These are phyloP conservation scores for Drosophila funebris DNA, from an alignment of 1,140 invertebrate species.

Conservation along the genomic window DNA sequence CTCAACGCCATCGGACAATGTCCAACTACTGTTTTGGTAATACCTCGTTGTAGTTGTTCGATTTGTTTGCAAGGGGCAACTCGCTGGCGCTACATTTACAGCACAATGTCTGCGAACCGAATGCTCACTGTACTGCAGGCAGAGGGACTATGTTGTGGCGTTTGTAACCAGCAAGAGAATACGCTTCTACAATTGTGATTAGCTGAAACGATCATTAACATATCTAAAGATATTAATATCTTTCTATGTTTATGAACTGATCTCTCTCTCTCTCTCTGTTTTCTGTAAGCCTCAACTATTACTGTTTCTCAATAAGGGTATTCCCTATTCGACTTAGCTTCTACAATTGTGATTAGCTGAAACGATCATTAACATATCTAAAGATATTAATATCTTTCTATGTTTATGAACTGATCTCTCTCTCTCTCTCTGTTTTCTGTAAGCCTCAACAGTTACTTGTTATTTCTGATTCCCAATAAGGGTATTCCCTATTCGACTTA, in stretches of 20 bases:
- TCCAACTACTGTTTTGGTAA: conserved; percentile 70
- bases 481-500: background rate
- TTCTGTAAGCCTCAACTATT: too few relatives aligned
- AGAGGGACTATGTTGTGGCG: background rate
- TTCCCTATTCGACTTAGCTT: background rate
- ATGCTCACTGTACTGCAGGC: background rate
- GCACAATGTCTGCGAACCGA: background rate
- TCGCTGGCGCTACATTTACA: conserved; percentile 10
- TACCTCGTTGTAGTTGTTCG: conserved; percentile 1
- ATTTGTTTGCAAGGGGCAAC: background rate
- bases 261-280: background rate
- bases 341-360: too few relatives aligned
- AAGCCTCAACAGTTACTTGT: too few relatives aligned
- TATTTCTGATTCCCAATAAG: background rate
- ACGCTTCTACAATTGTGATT: background rate
- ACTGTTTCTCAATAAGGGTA: background rate
- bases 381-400: too few relatives aligned
- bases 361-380: too few relatives aligned
- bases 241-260: too few relatives aligned
- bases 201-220: too few relatives aligned
- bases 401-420: too few relatives aligned
- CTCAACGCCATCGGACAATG: conserved; percentile 62
- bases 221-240: too few relatives aligned
- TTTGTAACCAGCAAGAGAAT: background rate
- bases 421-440: background rate